A percentile compares a stretch with the other conserved stretches of the same genome.
phyloP scores from a whole-genome alignment of 2,113 vertebrate genomes.

The Python bivittatus region DNA sequence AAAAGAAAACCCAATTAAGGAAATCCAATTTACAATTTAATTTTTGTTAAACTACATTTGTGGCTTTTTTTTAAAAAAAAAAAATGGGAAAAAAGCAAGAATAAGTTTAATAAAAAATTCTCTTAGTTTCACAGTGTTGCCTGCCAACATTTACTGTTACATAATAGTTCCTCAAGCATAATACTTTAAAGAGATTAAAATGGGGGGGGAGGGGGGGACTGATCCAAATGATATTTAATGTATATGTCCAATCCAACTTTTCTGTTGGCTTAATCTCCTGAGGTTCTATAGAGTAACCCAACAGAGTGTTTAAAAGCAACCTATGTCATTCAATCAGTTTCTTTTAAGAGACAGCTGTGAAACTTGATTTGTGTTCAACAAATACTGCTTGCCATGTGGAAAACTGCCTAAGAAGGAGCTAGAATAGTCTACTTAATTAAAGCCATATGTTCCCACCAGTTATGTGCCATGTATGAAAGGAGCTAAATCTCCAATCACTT shows the following conservation, averaged over 20 bases:
- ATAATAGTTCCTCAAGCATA: slow-evolving; percentile 13
- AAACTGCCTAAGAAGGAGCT: slow-evolving; percentile 72
- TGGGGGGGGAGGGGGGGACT: not conserved
- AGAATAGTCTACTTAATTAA: slow-evolving; percentile 76
- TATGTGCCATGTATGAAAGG: slow-evolving; percentile 60
- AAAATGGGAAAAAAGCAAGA: slow-evolving; percentile 13
- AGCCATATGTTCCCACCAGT: slow-evolving; percentile 73
- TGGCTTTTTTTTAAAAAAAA: not conserved
- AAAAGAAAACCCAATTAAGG: slow-evolving; percentile 8
- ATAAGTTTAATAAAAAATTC: slow-evolving; percentile 10
- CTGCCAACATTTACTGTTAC: slow-evolving; percentile 37
- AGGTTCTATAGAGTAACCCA: slow-evolving; percentile 63
- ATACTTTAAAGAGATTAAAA: slow-evolving; percentile 22
- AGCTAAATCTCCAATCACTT: slow-evolving; percentile 69
- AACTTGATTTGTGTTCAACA: slow-evolving; percentile 73
- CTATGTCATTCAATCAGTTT: slow-evolving; percentile 71
- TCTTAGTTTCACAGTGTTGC: slow-evolving; percentile 1
- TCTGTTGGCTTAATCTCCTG: slow-evolving; percentile 39
- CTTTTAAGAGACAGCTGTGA: slow-evolving; percentile 72
- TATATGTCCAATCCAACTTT: slow-evolving; percentile 32
- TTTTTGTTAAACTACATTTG: not conserved
- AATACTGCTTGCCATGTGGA: slow-evolving; percentile 72
- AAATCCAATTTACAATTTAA: not conserved
- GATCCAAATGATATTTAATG: slow-evolving; percentile 14
- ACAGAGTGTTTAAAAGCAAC: slow-evolving; percentile 61